Base-by-base conservation (phyloP, 2,797 vertebrate genomes). In the Anabas testudineus region DNA sequence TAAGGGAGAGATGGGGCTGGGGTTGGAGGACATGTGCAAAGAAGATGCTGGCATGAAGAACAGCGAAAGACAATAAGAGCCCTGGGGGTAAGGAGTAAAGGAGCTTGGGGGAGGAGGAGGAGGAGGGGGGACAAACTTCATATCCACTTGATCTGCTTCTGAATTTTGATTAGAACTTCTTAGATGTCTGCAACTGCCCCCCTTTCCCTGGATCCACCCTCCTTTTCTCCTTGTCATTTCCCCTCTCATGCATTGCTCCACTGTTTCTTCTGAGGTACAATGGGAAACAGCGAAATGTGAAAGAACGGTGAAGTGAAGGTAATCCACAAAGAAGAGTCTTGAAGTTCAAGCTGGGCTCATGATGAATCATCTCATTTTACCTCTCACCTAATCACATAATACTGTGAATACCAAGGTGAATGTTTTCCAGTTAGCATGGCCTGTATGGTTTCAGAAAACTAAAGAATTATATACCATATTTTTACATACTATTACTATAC, bases 141-240 rank as follows among this genome's bases (percentile, higher is more conserved):
- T 56, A 78, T 74, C 82, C 77, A 81, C 85, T 91, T 89, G 87
- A 90, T 90, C 77, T 59, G 14, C 72, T 58, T 71, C 36, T 51
- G 82, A 78, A 87, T 88, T 87, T 88, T 88, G 81, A 89, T 90
- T 78, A 86, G 53, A 82, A 81, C 69, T 80, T 82, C 82, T 80
- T 83, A 76, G 85, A 87, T 82, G 85, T 74, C 71, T 73, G 80
- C 75, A 75, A 87, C 75, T 75, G 71, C 22, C 73, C 71, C 71
- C 37, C 55, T 74, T 74, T 61, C 32, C 37, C 60, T 61, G 52
- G 66, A 47, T 57, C 34, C 34, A 58, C 57, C 72, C 69, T 68
- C 32, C 59, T 71, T 76, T 80, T 72, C 67, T 68, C 58, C 47
- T 61, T 72, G 68, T 63, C 78, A 65, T 68, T 71, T 69, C 70